Percentiles rank a stretch among this genome's conserved stretches.
Evolutionary conservation across 2,888 invertebrate species (phyloP).

Genomic region (Syritta pipiens): DNA sequence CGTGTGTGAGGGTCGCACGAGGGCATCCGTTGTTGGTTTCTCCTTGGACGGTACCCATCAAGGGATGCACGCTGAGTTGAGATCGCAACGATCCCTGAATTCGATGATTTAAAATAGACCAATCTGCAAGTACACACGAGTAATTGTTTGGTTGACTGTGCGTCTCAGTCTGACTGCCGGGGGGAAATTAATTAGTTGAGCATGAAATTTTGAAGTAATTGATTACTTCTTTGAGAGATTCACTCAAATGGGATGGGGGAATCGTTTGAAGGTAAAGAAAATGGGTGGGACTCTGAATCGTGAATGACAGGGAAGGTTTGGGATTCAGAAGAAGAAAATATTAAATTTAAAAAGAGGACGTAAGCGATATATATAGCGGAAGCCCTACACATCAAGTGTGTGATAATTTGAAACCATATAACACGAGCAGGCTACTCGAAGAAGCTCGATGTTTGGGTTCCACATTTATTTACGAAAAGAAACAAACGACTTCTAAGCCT

Average conservation of each 20-base stretch:
- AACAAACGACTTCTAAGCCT: too few relatives aligned
- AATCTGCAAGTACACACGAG: constrained; percentile 42
- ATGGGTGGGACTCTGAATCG: too few relatives aligned
- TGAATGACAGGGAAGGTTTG: too few relatives aligned
- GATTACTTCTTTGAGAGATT: constrained; percentile 34
- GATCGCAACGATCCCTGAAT: constrained; percentile 60
- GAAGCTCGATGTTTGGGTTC: too few relatives aligned
- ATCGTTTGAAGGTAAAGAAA: not conserved
- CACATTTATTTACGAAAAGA: too few relatives aligned
- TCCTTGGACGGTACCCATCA: constrained; percentile 27
- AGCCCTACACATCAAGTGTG: too few relatives aligned
- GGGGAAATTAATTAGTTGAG: constrained; percentile 62
- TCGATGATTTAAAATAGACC: constrained; percentile 64
- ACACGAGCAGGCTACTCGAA: too few relatives aligned
- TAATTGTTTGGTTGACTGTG: constrained; percentile 21
- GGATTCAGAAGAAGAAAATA: too few relatives aligned
- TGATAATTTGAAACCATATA: too few relatives aligned
- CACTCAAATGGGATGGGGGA: constrained; percentile 35
- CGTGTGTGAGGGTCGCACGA: constrained; percentile 15
- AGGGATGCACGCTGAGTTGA: constrained; percentile 52
- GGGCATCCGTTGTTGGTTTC: constrained; percentile 22
- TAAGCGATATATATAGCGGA: too few relatives aligned
- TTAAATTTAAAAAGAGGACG: too few relatives aligned
- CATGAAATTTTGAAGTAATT: constrained; percentile 65
- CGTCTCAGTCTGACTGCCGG: constrained; percentile 40